Evolutionary conservation across 64 coral and sea anemone species (phyloP), one percentile per base, ranked within the genome.

Genomic region (Stichodactyla helianthus): DNA sequence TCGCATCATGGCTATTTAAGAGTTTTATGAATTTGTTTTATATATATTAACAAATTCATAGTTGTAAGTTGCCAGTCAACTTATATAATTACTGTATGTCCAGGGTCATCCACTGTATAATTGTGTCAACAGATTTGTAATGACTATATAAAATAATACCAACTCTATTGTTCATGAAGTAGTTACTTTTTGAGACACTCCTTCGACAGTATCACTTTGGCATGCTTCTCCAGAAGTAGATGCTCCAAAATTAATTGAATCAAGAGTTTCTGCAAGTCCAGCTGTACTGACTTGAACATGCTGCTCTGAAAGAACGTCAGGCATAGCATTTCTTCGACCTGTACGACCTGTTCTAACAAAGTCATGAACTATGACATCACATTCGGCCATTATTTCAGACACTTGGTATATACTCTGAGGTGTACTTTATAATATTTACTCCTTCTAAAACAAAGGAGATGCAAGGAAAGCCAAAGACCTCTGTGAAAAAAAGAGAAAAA

Each of bases 271-370:
- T 31, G 94, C 78, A 9, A 96, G 88, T 71, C 94, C 94, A 18
- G 94, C 94, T 0, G 94, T 93, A 71, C 83, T 82, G 7, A 96
- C 94, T 57, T 90, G 85, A 67, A 59, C 59, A 50, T 96, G 88
- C 19, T 87, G 55, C 0, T 58, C 63, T 10, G 94, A 77, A 13
- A 92, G 27, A 25, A 96, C 85, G 51, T 96, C 91, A 15, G 94
- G 94, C 35, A 96, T 87, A 55, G 94, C 94, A 93, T 96, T 96
- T 14, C 94, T 86, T 20, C 94, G 77, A 5, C 94, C 94, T 62
- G 94, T 93, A 5, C 94, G 81, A 79, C 94, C 94, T 84, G 94
- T 86, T 71, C 94, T 89, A 0, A 96, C 94, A 90, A 96, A 96
- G 78, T 93, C 91, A 51, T 96, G 88, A 44, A 96, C 57, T 14